Evolutionary conservation across 2,888 invertebrate species (phyloP), one percentile per base, ranked within the genome.

Genomic region (Drosophila tanythrix): DNA sequence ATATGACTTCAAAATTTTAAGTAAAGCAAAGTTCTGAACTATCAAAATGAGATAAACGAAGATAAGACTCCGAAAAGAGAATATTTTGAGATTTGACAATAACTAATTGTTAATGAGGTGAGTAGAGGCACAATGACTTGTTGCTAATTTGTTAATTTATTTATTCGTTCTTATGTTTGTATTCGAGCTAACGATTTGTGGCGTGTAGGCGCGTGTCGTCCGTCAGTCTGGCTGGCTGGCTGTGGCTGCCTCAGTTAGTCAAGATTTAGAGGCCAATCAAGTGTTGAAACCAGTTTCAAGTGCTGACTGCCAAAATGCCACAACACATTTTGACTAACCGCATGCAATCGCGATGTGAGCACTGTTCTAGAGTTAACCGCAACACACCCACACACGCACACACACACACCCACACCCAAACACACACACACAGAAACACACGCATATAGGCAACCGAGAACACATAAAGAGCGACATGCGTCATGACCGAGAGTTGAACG

Each of bases 251-350:
- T 35, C 7, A 40, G 13, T 46, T 55, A 57, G 51, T 55, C 68
- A 51, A 53, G 50, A 66, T 29, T 48, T 38, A 38, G 52, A 58
- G 50, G 53, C 57, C 65, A 51, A 58, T 53, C 38, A 48, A 35
- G 31, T 36, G 53, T 38, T 62, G 36, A 78, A 85, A 89, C 90
- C 83, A 71, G 85, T 81, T 89, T 74, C 57, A 59, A 88, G 71
- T 76, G 69, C 15, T 15, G 40, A 57, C 38, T 40, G 40, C 21
- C 67, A 60, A 81, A 83, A 68, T 84, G 72, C 70, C 76, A 74
- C 70, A 72, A 67, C 71, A 27, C 71, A 85, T 74, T 83, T 84
- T 79, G 60, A 67, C 71, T 82, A 77, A 80, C 70, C 61, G 70
- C 77, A 65, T 89, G 86, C 86, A 89, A 53, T 68, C 36, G 58